These are phyloP conservation scores for Bradypodion pumilum DNA, from an alignment of 2,797 vertebrate species.

Conservation along the genomic window DNA sequence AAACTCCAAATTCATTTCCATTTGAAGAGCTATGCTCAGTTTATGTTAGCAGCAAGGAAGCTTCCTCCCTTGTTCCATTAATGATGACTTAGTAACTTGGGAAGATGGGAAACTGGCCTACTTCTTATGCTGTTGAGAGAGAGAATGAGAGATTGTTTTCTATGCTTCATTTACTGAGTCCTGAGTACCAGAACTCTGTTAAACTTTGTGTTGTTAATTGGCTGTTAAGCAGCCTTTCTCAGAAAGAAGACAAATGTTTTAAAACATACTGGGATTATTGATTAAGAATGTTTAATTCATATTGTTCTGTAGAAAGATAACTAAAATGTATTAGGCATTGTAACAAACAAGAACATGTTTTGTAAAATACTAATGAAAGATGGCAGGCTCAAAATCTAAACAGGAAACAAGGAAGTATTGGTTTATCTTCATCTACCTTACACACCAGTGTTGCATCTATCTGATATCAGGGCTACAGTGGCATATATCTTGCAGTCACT, in stretches of 20 bases:
- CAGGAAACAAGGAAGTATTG: not conserved
- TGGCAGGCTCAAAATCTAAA: not conserved
- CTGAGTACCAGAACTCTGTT: too few species aligned
- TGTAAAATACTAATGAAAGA: too few species aligned
- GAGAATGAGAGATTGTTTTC: not conserved
- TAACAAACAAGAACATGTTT: not conserved
- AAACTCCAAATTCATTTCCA: not conserved
- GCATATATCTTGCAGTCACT: not conserved
- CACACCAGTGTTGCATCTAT: not conserved
- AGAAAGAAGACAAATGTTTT: not conserved
- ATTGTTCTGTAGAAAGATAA: not conserved
- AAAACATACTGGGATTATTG: not conserved
- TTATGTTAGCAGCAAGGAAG: not conserved
- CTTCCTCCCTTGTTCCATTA: not conserved
- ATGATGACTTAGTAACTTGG: not conserved
- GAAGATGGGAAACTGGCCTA: not conserved
- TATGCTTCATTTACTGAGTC: not conserved
- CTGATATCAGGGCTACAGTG: not conserved
- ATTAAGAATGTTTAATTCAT: not conserved
- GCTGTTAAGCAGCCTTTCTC: not conserved
- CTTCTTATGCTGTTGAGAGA: not conserved
- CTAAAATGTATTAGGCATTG: not conserved
- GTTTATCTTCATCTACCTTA: not conserved
- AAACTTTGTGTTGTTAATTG: not conserved
- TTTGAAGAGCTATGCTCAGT: not conserved